Evolutionary conservation across 2,113 vertebrate genomes (phyloP), one percentile per base, ranked within the genome.

Genomic region (Microtus richardsoni): DNA sequence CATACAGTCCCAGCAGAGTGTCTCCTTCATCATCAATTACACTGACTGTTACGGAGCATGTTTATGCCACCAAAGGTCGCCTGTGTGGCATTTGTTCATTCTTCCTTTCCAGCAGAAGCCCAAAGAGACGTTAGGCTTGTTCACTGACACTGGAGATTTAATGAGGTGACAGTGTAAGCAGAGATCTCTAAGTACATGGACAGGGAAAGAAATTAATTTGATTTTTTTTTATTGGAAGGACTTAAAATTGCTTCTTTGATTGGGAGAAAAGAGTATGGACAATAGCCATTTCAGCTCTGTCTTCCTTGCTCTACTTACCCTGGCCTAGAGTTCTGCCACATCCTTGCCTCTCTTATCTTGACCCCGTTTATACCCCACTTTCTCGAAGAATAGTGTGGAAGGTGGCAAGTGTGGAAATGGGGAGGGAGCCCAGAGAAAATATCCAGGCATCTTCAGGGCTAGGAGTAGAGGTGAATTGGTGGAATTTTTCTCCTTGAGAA

Each of bases 1-100:
- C 93, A 24, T 36, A 8, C 9, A 22, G 44, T 21, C 10, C 16
- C 86, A 64, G 19, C 93, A 24, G 64, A 71, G 86, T 44, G 62
- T 95, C 36, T 79, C 7, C 26, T 86, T 95, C 93, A 66, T 92
- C 88, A 87, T 97, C 96, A 95, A 92, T 96, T 97, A 88, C 89
- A 62, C 19, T 87, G 93, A 21, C 36, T 95, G n/a, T 91, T 92
- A 52, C 0, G 19, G 36, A 93, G 84, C 93, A 94, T 96, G 97
- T 64, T 90, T 82, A 89, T 84, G 80, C 88, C 96, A 96, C 58
- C 19, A 80, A n/a, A 92, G 93, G 97, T 28, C 58, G 96, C 68
- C 71, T 47, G 49, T 54, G 36, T 44, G 44, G 68, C 60, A 82
- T 24, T 91, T 79, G 41, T n/a, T 78, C 16, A 64, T 47, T 41